phyloP scores from a whole-genome alignment of 2,113 vertebrate genomes.

The Neolamprologus sp. region DNA sequence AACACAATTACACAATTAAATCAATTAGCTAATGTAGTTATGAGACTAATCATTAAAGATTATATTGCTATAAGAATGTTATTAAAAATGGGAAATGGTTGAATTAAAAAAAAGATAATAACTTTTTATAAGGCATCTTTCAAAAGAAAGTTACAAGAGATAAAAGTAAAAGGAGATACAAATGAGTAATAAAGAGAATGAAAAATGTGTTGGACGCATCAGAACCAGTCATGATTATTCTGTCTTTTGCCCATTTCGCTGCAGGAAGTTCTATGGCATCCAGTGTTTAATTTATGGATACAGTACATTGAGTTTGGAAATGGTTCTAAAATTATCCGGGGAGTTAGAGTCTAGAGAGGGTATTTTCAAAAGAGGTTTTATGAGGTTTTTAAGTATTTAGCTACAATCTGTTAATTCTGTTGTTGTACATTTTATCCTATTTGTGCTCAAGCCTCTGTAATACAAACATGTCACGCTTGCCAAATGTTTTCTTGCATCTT shows the following conservation, averaged over 20 bases:
- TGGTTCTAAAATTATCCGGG: background rate
- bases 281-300: background rate
- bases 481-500: background rate
- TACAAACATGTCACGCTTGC: background rate
- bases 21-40: background rate
- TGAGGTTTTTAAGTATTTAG: background rate
- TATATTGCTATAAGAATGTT: background rate
- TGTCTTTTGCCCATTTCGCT: background rate
- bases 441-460: background rate
- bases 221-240: background rate
- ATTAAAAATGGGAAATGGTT: background rate
- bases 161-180: background rate
- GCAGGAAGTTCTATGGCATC: background rate
- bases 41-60: background rate
- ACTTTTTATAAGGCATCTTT: background rate
- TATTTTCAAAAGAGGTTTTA: background rate
- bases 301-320: background rate
- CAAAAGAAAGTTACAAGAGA: background rate
- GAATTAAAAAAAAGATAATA: fast-evolving
- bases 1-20: background rate
- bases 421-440: background rate
- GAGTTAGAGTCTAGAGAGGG: background rate
- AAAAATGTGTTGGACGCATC: background rate
- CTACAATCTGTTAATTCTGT: background rate
- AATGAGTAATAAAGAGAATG: background rate